These are phyloP conservation scores for Cylloceria caligata DNA, from an alignment of 2,888 invertebrate species.

Conservation along the genomic window DNA sequence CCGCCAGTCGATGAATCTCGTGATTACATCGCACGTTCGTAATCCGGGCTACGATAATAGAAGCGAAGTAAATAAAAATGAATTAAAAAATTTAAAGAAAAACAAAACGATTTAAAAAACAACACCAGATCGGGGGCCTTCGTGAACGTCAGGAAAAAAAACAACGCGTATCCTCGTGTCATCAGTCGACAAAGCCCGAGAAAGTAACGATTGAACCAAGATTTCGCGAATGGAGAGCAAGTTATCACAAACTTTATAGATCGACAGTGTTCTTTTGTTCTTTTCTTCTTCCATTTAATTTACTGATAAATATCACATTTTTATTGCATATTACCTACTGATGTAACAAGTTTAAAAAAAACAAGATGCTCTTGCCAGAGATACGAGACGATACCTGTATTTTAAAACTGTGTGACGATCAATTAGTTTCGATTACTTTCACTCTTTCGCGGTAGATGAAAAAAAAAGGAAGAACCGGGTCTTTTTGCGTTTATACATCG, in stretches of 20 bases:
- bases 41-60: slow-evolving; percentile 40
- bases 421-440: slow-evolving; percentile 58
- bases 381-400: slow-evolving; percentile 64
- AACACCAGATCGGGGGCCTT: slow-evolving; percentile 45
- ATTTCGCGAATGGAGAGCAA: slow-evolving; percentile 71
- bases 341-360: slow-evolving; percentile 76
- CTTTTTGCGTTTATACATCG: slow-evolving; percentile 68
- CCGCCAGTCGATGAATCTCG: slow-evolving; percentile 60
- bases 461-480: slow-evolving; percentile 26
- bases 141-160: slow-evolving; percentile 44
- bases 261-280: slow-evolving; percentile 76
- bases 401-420: slow-evolving; percentile 54
- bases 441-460: slow-evolving; percentile 39
- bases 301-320: slow-evolving; percentile 77
- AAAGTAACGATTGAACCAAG: slow-evolving; percentile 56
- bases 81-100: too few species aligned
- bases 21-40: slow-evolving; percentile 35
- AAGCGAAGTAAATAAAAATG: slow-evolving; percentile 32
- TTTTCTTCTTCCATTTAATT: slow-evolving; percentile 76
- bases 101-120: slow-evolving; percentile 32
- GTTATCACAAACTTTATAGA: slow-evolving; percentile 73
- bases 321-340: slow-evolving; percentile 76
- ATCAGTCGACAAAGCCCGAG: slow-evolving; percentile 59
- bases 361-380: slow-evolving; percentile 77
- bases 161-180: slow-evolving; percentile 54